Evolutionary conservation across 2,888 invertebrate species (phyloP), one percentile per base, ranked within the genome.

Genomic region (Bellardia pandia): DNA sequence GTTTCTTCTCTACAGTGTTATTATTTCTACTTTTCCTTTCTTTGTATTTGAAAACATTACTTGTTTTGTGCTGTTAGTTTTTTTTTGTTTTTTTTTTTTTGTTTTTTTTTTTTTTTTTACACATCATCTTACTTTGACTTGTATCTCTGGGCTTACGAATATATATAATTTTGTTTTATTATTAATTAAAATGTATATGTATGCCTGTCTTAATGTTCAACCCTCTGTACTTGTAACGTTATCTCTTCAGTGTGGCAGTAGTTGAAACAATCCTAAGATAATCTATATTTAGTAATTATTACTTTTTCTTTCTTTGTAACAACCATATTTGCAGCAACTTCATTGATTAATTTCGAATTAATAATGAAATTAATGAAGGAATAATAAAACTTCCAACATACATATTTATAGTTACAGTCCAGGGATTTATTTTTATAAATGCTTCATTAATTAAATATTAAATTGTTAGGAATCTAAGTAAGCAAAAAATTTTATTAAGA

Each of bases 271-370:
- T 69, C 11, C 40, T 48, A 3, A 42, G 71, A 71, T 77, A 72
- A 64, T 77, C 56, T 56, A 42, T 64, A 62, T 76, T 76, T 51
- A 81, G 48, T 51, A 30, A 66, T 60, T 68, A 74, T 62, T n/a
- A 11, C 37, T 51, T 77, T 56, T 64, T 14, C 16, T 72, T 48
- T 76, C 16, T 72, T 48, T 76, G 7, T 13, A 8, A 6, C 37
- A 16, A 37, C 56, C 7, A 33, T 16, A 8, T 60, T 40, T 66
- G 42, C 51, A 53, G 14, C 14, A 77, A 75, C 14, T 79, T 86
- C 78, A 86, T 86, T 86, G 86, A 82, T 69, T 78, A 75, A 56
- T 82, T 74, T 76, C 68, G 40, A 53, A 82, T 78, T 78, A 68
- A 72, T 66, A 77, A 72, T 72, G 51, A 45, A 77, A 86, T 62